Conservation (phyloP, 2,113 vertebrate species). For the Peromyscus maniculatus region DNA sequence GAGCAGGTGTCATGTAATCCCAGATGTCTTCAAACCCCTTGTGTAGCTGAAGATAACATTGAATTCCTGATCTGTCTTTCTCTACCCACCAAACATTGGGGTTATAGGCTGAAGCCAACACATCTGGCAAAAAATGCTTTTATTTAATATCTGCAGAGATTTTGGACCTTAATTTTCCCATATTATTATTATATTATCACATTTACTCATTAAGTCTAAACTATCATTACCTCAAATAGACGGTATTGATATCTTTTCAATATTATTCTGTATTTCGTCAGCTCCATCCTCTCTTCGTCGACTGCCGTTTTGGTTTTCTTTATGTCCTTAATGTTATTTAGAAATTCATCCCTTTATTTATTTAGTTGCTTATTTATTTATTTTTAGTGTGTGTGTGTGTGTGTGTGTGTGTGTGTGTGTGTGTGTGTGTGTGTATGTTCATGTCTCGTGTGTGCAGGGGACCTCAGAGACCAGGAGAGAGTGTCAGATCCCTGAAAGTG, state of each 20-base stretch:
- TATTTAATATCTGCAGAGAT: neutral
- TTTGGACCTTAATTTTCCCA: neutral
- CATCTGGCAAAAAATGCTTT: neutral
- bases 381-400: too few species aligned
- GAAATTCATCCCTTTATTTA: neutral
- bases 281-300: neutral
- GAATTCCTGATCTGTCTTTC: neutral
- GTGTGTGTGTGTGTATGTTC: too few species aligned
- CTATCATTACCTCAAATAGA: neutral
- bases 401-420: too few species aligned
- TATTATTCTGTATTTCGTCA: neutral
- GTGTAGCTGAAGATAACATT: too few species aligned
- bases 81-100: neutral
- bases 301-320: neutral
- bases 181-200: neutral
- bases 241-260: neutral
- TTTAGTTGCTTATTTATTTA: too few species aligned
- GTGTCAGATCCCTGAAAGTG: neutral
- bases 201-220: neutral
- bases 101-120: fast-evolving
- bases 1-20: neutral
- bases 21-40: neutral
- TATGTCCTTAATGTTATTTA: neutral
- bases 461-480: neutral
- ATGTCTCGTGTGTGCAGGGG: neutral